phyloP scores from a whole-genome alignment of 2,888 invertebrate genomes.

The Cheiracanthium punctorium region DNA sequence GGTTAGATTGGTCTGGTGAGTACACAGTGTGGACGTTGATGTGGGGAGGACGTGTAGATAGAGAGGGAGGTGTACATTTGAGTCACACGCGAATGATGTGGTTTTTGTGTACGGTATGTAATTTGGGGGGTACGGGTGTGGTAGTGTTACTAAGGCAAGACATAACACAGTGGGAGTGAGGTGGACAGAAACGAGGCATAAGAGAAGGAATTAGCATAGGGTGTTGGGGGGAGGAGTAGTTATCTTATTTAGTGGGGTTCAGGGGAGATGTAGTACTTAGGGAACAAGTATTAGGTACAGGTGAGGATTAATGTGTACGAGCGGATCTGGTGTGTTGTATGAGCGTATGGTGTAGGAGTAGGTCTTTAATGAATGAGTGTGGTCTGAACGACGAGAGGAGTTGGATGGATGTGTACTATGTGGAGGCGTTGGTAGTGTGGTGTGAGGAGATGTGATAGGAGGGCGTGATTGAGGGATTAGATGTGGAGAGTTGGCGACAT shows the following conservation, averaged over 20 bases:
- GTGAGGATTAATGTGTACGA: background rate
- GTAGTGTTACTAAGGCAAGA: background rate
- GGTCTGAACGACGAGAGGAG: background rate
- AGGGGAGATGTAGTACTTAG: background rate
- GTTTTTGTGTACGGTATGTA: background rate
- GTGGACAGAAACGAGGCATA: background rate
- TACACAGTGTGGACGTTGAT: background rate
- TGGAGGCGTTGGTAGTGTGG: background rate
- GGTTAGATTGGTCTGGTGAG: background rate
- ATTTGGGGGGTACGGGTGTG: background rate
- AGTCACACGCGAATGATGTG: background rate
- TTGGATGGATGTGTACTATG: background rate
- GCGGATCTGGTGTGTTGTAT: background rate
- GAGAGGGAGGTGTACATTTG: background rate
- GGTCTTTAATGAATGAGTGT: background rate
- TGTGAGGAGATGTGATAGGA: background rate
- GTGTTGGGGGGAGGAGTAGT: background rate
- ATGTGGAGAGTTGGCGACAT: background rate
- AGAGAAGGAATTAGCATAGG: background rate
- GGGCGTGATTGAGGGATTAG: background rate
- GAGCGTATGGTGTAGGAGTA: background rate
- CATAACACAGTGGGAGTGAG: background rate
- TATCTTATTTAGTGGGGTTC: background rate
- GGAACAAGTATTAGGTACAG: background rate
- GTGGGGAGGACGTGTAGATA: background rate